Percentiles rank a stretch among this genome's conserved stretches.
phyloP scores from a whole-genome alignment of 1,140 invertebrate species.

The Drosophila nigromelanica region DNA sequence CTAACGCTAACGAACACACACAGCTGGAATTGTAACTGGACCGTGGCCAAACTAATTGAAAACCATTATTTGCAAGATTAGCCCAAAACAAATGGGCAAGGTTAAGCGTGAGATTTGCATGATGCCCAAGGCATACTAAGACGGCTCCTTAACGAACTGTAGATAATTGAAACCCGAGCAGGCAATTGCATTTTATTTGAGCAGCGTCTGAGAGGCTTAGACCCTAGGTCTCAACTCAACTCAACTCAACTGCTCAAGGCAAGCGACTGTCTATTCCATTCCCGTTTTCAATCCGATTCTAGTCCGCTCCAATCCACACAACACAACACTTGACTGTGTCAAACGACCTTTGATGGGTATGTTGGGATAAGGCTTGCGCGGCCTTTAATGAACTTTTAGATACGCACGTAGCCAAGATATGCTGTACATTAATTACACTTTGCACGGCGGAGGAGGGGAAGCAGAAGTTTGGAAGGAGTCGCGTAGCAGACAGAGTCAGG shows the following conservation, averaged over 20 bases:
- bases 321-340: conserved; percentile 48
- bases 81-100: conserved; percentile 74
- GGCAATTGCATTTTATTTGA: conserved; percentile 77
- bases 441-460: background rate
- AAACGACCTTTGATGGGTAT: conserved; percentile 69
- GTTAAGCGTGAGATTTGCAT: conserved; percentile 73
- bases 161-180: conserved; percentile 61
- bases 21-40: conserved; percentile 61
- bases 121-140: conserved; percentile 25
- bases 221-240: conserved; percentile 4
- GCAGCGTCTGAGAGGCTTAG: conserved; percentile 47
- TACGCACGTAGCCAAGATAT: conserved; percentile 63
- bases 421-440: conserved; percentile 70
- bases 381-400: conserved; percentile 74
- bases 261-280: conserved; percentile 2
- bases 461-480: background rate
- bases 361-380: conserved; percentile 52
- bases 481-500: background rate
- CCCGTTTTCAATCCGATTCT: background rate
- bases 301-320: background rate
- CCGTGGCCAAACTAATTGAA: conserved; percentile 71
- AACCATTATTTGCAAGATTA: conserved; percentile 77
- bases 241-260: conserved; percentile 28
- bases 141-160: conserved; percentile 63
- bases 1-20: conserved; percentile 3